A percentile compares a stretch with the other conserved stretches of the same genome.
Evolutionary conservation across 2,797 vertebrate species (phyloP).

Genomic region (Sebastes oblongus): DNA sequence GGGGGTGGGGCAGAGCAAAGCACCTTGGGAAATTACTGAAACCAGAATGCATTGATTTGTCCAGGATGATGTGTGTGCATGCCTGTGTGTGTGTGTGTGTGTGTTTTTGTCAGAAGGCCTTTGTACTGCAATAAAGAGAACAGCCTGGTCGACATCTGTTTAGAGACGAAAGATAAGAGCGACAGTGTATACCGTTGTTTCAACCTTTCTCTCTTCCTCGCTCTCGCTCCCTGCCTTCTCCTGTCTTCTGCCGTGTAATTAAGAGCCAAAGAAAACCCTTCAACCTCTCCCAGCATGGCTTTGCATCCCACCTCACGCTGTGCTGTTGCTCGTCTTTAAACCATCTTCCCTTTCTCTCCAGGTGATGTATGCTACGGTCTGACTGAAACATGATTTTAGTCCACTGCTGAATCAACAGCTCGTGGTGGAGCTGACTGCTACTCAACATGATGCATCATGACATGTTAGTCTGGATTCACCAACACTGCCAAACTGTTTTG

Average conservation of each 20-base stretch:
- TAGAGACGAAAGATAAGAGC: slow-evolving; percentile 70
- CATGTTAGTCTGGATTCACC: slow-evolving; percentile 1
- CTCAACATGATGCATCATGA: background rate
- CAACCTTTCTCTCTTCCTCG: slow-evolving; percentile 51
- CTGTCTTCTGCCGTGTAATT: slow-evolving; percentile 73
- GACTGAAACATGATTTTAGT: background rate
- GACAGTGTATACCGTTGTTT: slow-evolving; percentile 57
- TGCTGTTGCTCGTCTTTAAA: slow-evolving; percentile 32
- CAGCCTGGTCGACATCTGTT: slow-evolving; percentile 78
- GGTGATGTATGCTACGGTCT: background rate
- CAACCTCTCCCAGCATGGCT: slow-evolving; percentile 53
- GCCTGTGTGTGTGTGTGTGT: slow-evolving; percentile 25
- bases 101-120: slow-evolving; percentile 73
- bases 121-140: slow-evolving; percentile 75
- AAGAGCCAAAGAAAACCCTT: slow-evolving; percentile 74
- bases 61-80: slow-evolving; percentile 50
- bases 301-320: slow-evolving; percentile 53
- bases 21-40: slow-evolving; percentile 94
- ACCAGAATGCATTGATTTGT: slow-evolving; percentile 94
- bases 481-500: background rate
- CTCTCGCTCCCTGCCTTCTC: slow-evolving; percentile 57
- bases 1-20: slow-evolving; percentile 77
- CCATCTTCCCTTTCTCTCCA: slow-evolving; percentile 12
- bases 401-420: background rate
- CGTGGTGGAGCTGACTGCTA: background rate